Conservation (phyloP, 2,888 invertebrate species). For the Drosophila prostipennis region DNA sequence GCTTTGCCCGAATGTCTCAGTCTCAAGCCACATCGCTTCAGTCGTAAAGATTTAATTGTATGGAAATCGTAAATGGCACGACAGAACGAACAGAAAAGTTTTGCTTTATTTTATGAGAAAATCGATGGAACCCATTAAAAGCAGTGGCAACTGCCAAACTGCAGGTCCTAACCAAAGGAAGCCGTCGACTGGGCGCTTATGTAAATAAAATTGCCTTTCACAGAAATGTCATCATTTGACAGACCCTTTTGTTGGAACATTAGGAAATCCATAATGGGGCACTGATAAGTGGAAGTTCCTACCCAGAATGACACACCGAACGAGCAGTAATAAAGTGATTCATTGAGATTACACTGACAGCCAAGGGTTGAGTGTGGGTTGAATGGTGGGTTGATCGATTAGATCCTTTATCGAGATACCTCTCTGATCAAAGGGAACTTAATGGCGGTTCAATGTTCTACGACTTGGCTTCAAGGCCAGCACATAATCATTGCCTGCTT, state of each 20-base stretch:
- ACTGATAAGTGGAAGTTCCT: slow-evolving; percentile 26
- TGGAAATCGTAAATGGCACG: slow-evolving; percentile 79
- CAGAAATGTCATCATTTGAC: slow-evolving; percentile 31
- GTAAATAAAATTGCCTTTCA: slow-evolving; percentile 32
- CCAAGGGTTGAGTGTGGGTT: too few relatives aligned
- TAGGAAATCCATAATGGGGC: slow-evolving; percentile 6
- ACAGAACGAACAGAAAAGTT: slow-evolving; percentile 55
- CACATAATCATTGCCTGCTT: background rate
- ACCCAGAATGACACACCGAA: slow-evolving; percentile 20
- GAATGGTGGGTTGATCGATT: slow-evolving; percentile 12
- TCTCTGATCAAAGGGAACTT: background rate
- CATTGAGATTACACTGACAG: slow-evolving; percentile 15
- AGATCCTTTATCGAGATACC: slow-evolving; percentile 5
- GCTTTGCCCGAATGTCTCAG: slow-evolving; percentile 49
- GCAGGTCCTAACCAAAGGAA: slow-evolving; percentile 18
- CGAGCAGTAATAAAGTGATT: slow-evolving; percentile 21
- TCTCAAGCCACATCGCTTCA: slow-evolving; percentile 41
- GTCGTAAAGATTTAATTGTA: slow-evolving; percentile 79
- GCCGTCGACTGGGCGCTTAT: background rate
- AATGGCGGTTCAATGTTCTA: background rate
- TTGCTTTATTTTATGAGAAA: slow-evolving; percentile 61
- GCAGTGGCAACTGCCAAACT: slow-evolving; percentile 23
- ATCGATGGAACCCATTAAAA: slow-evolving; percentile 47
- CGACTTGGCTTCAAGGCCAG: background rate
- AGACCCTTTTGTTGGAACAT: slow-evolving; percentile 14